These are phyloP conservation scores for Pogonocichla stellata DNA, from an alignment of 2,113 vertebrate species.

Conservation along the genomic window DNA sequence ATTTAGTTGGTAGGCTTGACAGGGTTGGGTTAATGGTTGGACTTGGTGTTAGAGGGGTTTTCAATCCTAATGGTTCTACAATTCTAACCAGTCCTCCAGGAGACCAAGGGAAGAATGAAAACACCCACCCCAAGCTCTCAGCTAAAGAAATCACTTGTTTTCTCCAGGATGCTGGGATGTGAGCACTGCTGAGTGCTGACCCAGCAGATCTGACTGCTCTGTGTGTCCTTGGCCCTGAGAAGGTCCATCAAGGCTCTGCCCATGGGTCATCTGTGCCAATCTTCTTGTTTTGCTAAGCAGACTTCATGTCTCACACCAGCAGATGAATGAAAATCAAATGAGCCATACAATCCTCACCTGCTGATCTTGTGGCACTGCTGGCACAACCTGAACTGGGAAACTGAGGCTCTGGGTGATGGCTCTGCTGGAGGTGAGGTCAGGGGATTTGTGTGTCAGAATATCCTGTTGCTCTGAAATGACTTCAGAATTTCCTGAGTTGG, in stretches of 20 bases:
- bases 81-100: background rate
- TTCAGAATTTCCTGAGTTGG: background rate
- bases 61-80: background rate
- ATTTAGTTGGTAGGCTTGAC: background rate
- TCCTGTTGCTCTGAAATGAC: background rate
- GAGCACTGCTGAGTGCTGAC: background rate
- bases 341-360: background rate
- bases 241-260: background rate
- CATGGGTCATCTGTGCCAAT: background rate
- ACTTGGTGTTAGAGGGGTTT: background rate
- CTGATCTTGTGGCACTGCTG: background rate
- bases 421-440: fast-evolving
- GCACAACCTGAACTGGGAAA: background rate
- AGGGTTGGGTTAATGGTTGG: background rate
- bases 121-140: background rate
- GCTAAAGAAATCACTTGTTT: background rate
- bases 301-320: background rate
- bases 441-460: background rate
- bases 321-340: background rate
- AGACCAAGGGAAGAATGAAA: background rate
- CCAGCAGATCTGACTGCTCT: background rate
- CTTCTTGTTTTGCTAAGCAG: background rate
- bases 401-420: background rate
- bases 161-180: background rate
- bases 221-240: background rate